Conservation (phyloP, 2,113 vertebrate genomes). For the Siniperca chuatsi region DNA sequence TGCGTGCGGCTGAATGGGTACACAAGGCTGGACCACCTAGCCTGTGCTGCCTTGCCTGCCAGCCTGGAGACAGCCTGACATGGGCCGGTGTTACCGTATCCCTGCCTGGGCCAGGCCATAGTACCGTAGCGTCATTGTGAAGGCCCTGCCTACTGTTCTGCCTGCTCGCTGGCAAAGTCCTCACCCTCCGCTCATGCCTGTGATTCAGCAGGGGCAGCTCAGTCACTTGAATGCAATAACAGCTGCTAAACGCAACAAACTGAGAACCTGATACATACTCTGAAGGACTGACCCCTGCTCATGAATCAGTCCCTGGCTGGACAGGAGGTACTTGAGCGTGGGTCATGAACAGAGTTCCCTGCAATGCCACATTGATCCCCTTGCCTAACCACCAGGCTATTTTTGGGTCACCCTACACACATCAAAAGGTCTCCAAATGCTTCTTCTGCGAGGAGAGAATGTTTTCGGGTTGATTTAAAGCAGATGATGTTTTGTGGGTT, state of each 20-base stretch:
- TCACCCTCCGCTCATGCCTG: conserved; percentile 26
- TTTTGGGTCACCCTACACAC: conserved; percentile 47
- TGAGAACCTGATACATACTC: conserved; percentile 79
- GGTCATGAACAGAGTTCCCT: conserved; percentile 58
- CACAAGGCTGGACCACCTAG: conserved; percentile 85
- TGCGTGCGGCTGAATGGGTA: conserved; percentile 71
- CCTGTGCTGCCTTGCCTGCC: conserved; percentile 61
- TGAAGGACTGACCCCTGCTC: conserved; percentile 63
- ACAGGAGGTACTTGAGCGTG: conserved; percentile 62
- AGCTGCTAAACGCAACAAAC: conserved; percentile 82
- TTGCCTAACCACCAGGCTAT: conserved; percentile 46
- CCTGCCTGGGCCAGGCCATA: neutral
- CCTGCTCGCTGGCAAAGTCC: conserved; percentile 4
- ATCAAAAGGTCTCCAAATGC: conserved; percentile 42
- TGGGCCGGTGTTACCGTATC: neutral
- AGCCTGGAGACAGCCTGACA: conserved; percentile 54
- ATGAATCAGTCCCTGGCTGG: conserved; percentile 67
- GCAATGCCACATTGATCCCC: conserved; percentile 38
- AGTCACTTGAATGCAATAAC: conserved; percentile 77
- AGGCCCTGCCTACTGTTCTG: conserved; percentile 30
- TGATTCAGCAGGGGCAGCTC: conserved; percentile 38
- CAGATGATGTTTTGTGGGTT: conserved; percentile 49
- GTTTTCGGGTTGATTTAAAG: conserved; percentile 59
- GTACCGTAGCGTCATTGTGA: conserved; percentile 8
- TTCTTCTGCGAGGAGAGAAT: conserved; percentile 15